phyloP scores from a whole-genome alignment of 2,888 invertebrate genomes.

The Empis stercorea region DNA sequence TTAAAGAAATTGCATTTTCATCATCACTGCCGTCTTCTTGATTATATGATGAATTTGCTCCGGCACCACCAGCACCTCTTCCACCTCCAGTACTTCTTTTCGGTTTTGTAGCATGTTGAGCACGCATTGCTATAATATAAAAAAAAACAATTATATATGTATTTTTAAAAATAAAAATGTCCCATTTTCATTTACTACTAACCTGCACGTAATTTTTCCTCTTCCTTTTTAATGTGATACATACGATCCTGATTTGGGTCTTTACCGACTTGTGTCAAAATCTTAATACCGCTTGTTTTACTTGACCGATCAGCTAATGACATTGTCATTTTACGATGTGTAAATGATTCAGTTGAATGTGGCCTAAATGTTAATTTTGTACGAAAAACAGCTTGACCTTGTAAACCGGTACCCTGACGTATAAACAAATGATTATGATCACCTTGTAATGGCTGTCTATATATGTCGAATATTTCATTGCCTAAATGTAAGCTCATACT shows the following conservation, averaged over 20 bases:
- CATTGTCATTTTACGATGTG: slow-evolving; percentile 97
- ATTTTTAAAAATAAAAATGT: no score
- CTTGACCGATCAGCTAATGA: slow-evolving; percentile 90
- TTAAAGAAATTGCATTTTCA: slow-evolving; percentile 81
- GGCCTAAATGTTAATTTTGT: slow-evolving; percentile 96
- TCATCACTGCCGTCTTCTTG: slow-evolving; percentile 80
- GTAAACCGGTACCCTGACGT: slow-evolving; percentile 93
- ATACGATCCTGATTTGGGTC: slow-evolving; percentile 91
- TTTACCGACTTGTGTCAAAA: slow-evolving; percentile 61
- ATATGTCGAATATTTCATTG: slow-evolving; percentile 95
- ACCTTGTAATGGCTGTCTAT: slow-evolving; percentile 84
- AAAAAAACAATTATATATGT: no score
- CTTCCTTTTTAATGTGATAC: slow-evolving; percentile 93
- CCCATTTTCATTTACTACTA: no score
- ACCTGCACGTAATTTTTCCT: slow-evolving; percentile 70
- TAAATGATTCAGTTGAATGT: slow-evolving; percentile 97
- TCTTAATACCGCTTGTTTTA: slow-evolving; percentile 90
- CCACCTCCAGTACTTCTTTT: slow-evolving; percentile 33
- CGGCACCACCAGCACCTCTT: slow-evolving; percentile 32
- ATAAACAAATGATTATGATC: slow-evolving; percentile 97
- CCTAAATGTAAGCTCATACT: slow-evolving; percentile 95
- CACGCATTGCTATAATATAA: slow-evolving; percentile 53
- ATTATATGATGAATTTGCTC: slow-evolving; percentile 35
- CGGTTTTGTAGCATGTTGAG: slow-evolving; percentile 40
- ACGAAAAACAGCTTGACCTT: slow-evolving; percentile 93